Conservation (phyloP, 2,113 vertebrate genomes). For the Tragelaphus imberbis region DNA sequence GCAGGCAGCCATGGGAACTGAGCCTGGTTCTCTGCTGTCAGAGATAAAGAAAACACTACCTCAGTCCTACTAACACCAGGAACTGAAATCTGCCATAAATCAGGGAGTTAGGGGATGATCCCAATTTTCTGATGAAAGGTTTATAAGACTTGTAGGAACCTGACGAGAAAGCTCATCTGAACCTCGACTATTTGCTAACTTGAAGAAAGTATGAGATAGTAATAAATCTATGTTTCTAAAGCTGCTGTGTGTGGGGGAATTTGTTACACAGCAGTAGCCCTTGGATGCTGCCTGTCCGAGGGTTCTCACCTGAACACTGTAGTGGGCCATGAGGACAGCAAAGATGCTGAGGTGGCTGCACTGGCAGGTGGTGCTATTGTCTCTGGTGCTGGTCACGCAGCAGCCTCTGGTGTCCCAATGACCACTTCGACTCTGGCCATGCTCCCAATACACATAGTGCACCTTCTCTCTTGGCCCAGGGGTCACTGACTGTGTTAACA, state of each 20-base stretch:
- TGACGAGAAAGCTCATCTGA: background rate
- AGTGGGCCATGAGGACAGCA: conserved; percentile 77
- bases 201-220: background rate
- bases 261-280: no score
- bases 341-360: conserved; percentile 76
- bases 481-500: background rate
- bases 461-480: background rate
- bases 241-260: background rate
- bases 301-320: background rate
- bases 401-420: no score
- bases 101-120: background rate
- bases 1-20: background rate
- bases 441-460: conserved; percentile 79
- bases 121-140: background rate
- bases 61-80: background rate
- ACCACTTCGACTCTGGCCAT: background rate
- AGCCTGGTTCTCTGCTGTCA: background rate
- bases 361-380: no score
- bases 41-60: background rate
- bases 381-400: no score
- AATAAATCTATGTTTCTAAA: background rate
- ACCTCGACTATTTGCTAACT: no score
- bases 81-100: background rate
- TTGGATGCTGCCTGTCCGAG: background rate
- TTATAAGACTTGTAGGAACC: background rate